Evolutionary conservation across 1,140 invertebrate species (phyloP).

Genomic region (Scaptodrosophila lebanonensis): DNA sequence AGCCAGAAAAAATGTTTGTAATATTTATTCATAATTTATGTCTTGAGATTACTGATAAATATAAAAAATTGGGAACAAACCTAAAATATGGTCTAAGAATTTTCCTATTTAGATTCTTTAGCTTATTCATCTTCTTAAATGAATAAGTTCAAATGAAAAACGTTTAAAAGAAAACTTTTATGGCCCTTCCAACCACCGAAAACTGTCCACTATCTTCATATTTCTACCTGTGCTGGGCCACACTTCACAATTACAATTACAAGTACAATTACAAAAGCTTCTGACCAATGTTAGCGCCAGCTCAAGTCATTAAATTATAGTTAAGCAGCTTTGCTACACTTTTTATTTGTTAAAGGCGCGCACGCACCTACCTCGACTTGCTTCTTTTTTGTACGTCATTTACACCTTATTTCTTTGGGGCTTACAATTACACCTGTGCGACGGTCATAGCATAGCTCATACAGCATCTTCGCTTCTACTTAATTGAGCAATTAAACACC

Average conservation of each 20-base stretch:
- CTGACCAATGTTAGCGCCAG: constrained; percentile 61
- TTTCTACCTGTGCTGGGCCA: not conserved
- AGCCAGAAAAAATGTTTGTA: too few relatives aligned
- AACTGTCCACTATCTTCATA: constrained; percentile 10
- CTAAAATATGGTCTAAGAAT: too few relatives aligned
- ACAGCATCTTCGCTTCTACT: constrained; percentile 58
- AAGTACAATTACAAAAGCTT: constrained; percentile 42
- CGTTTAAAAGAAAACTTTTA: too few relatives aligned
- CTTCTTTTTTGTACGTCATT: constrained; percentile 7
- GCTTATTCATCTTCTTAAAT: too few relatives aligned
- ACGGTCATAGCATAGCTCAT: constrained; percentile 6
- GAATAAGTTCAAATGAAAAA: too few relatives aligned
- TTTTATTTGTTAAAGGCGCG: not conserved
- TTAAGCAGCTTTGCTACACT: constrained; percentile 56
- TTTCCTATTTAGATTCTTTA: too few relatives aligned
- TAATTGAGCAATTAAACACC: constrained; percentile 76
- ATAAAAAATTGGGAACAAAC: too few relatives aligned
- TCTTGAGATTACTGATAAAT: too few relatives aligned
- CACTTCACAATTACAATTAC: constrained; percentile 14
- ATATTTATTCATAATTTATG: too few relatives aligned
- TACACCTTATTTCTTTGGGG: constrained; percentile 24
- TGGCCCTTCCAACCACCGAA: too few relatives aligned
- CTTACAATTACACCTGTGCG: constrained; percentile 53
- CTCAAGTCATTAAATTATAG: constrained; percentile 44
- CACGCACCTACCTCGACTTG: not conserved